A percentile compares a stretch with the other conserved stretches of the same genome.
Conservation (phyloP, 1,140 invertebrate genomes). For the Periplaneta americana region DNA sequence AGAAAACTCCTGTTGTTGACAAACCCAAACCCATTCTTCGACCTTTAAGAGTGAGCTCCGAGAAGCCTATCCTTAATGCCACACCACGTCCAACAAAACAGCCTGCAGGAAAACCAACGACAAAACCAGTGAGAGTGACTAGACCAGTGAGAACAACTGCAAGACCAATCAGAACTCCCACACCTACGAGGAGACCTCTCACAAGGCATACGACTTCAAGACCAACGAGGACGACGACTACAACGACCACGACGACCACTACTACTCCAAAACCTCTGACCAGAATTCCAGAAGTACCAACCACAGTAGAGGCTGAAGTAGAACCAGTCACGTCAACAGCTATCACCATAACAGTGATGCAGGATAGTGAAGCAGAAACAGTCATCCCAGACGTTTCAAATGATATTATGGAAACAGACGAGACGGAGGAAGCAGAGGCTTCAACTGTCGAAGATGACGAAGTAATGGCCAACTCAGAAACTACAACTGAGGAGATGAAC, state of each 20-base stretch:
- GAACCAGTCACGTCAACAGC: slow-evolving; percentile 23
- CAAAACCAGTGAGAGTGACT: background rate
- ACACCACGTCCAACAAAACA: background rate
- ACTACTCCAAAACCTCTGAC: background rate
- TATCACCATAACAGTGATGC: slow-evolving; percentile 22
- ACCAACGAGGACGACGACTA: background rate
- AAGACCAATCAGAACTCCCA: background rate
- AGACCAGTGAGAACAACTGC: background rate
- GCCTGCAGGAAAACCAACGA: background rate
- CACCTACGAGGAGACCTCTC: background rate
- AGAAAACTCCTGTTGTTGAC: background rate
- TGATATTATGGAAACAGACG: background rate
- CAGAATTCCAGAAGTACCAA: background rate
- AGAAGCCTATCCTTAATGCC: background rate
- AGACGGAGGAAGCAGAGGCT: background rate
- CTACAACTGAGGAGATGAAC: background rate
- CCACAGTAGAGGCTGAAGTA: background rate
- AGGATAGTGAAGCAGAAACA: slow-evolving; percentile 5
- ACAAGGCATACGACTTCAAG: background rate
- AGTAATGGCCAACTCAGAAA: background rate
- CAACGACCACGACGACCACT: background rate
- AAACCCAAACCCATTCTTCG: background rate
- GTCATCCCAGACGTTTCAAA: background rate
- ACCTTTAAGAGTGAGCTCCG: background rate
- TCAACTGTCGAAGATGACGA: background rate